phyloP scores from a whole-genome alignment of 2,113 vertebrate species.

The Herpetotheres cachinnans region DNA sequence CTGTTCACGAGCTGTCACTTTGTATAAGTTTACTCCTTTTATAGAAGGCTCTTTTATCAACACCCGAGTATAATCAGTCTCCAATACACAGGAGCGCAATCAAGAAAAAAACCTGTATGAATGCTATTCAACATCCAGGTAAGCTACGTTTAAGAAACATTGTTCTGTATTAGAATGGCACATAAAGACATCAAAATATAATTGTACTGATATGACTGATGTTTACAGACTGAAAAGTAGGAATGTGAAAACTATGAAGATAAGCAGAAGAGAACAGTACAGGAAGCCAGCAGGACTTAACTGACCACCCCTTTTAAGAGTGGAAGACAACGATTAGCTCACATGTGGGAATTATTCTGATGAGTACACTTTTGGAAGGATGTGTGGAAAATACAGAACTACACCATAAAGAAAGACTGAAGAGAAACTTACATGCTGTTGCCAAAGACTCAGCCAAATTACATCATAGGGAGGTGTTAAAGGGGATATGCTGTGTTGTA shows the following conservation, averaged over 20 bases:
- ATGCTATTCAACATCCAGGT: background rate
- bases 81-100: background rate
- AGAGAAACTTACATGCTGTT: background rate
- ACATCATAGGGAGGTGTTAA: background rate
- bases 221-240: background rate
- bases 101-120: background rate
- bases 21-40: background rate
- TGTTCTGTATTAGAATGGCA: background rate
- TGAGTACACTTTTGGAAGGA: slow-evolving; percentile 33
- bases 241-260: background rate
- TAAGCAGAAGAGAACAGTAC: background rate
- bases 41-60: background rate
- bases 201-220: background rate
- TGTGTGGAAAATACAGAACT: slow-evolving; percentile 30
- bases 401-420: background rate
- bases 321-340: background rate
- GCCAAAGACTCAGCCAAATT: slow-evolving; percentile 14
- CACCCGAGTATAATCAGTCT: background rate
- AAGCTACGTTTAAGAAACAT: background rate
- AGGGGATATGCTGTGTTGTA: background rate
- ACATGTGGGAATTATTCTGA: background rate
- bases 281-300: background rate
- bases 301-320: background rate
- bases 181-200: background rate
- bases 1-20: background rate